Evolutionary conservation across 2,797 vertebrate genomes (phyloP).

Genomic region (Pipistrellus pygmaeus): DNA sequence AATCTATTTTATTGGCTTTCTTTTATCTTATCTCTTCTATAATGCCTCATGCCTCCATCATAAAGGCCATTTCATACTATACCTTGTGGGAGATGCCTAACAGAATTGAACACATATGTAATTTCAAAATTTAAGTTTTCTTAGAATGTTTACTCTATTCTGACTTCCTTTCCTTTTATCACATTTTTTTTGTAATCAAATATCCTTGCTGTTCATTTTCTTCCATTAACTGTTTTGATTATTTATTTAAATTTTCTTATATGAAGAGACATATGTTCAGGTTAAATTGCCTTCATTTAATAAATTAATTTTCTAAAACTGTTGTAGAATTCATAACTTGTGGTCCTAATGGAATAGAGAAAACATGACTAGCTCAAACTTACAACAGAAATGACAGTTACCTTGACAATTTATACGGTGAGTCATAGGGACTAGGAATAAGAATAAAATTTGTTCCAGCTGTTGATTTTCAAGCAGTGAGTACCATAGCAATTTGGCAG

Average conservation of each 20-base stretch:
- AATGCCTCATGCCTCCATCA: not conserved
- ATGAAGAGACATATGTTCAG: not conserved
- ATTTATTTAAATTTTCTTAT: not conserved
- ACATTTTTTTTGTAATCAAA: not conserved
- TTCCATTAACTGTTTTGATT: not conserved
- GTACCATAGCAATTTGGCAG: not conserved
- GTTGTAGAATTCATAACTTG: not conserved
- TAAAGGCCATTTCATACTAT: not conserved
- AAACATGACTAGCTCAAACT: slow-evolving; percentile 20
- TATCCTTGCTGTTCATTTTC: not conserved
- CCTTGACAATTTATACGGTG: slow-evolving; percentile 5
- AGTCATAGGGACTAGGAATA: not conserved
- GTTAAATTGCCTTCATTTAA: not conserved
- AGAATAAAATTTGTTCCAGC: slow-evolving; percentile 55
- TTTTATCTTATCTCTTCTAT: not conserved
- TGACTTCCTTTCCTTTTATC: not conserved
- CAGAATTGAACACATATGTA: not conserved
- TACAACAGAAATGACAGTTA: slow-evolving; percentile 36
- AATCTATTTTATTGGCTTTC: not conserved
- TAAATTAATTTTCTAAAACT: not conserved
- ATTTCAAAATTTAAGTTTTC: not conserved
- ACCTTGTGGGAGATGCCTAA: not conserved
- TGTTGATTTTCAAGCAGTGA: slow-evolving; percentile 7
- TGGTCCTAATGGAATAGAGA: not conserved
- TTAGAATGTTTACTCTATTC: not conserved